Conservation (phyloP, 2,113 vertebrate species). For the Elachura formosa region DNA sequence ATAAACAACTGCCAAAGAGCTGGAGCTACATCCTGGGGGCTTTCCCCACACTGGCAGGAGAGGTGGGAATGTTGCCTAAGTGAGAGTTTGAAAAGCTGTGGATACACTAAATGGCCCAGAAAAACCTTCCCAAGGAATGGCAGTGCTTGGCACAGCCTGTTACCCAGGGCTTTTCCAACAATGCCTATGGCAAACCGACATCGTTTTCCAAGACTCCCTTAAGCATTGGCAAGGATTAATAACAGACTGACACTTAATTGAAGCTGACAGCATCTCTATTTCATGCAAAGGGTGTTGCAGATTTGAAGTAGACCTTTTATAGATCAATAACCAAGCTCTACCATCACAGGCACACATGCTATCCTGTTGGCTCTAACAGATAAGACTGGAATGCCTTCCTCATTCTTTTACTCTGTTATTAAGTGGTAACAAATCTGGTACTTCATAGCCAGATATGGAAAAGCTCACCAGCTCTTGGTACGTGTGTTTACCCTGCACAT, state of each 20-base stretch:
- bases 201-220: neutral
- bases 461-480: neutral
- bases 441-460: neutral
- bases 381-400: neutral
- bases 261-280: neutral
- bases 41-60: accelerated
- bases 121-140: neutral
- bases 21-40: neutral
- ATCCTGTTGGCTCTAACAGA: accelerated
- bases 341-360: neutral
- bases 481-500: accelerated
- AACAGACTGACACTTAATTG: slow-evolving; percentile 13
- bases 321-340: neutral
- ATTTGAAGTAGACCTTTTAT: neutral
- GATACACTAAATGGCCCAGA: neutral
- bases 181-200: neutral
- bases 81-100: neutral
- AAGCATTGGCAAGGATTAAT: neutral
- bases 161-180: neutral
- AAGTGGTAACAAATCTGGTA: neutral
- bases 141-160: neutral
- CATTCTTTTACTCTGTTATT: neutral
- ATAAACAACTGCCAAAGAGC: neutral
- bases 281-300: neutral
- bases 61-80: accelerated